Evolutionary conservation across 35 echinoderm and acorn worm genomes (phyloP), one percentile per base, ranked within the genome.

Genomic region (Holothuria glaberrima): DNA sequence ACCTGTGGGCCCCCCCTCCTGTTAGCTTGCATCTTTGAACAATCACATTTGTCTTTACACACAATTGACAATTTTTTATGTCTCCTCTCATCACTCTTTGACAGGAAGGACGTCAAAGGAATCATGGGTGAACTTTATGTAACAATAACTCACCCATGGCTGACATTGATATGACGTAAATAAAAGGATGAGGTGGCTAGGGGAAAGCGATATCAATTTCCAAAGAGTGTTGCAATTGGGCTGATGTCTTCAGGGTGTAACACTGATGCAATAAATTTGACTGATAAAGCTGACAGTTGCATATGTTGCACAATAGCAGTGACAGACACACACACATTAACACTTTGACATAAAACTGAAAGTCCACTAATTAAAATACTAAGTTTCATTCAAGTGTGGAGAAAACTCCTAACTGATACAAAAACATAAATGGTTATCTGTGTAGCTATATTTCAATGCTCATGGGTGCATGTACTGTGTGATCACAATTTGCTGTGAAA

Each of bases 81-180:
- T 54, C 50, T 54, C 50, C 33, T 29, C 41, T 38, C 71, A 75
- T 75, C 71, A 45, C 41, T 45, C 34, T 14, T 16, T 35, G 71
- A 75, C 44, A 41, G 32, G 0, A 75, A 75, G 31, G 33, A 75
- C 71, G 31, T 75, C 71, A 75, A 32, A 12, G 0, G 33, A 2
- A 75, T 41, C 71, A 75, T 75, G 71, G 20, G 34, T 75, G 71
- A 75, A 75, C 71, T 75, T 74, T 75, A 75, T 75, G 71, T 75
- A 75, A 75, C 71, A 38, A 75, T 75, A 75, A 75, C 71, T 75
- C 71, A 75, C 28, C 71, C 44, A 32, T 75, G 71, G 32, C 44
- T 75, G 71, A 41, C 71, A 75, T 21, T 38, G 71, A 41, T 34
- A n/a, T 75, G 71, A 75, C 71, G 71, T 75, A 75, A 75, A 38